Evolutionary conservation across 2,888 invertebrate species (phyloP), one percentile per base, ranked within the genome.

Genomic region (Hydroisotoma schaefferi): DNA sequence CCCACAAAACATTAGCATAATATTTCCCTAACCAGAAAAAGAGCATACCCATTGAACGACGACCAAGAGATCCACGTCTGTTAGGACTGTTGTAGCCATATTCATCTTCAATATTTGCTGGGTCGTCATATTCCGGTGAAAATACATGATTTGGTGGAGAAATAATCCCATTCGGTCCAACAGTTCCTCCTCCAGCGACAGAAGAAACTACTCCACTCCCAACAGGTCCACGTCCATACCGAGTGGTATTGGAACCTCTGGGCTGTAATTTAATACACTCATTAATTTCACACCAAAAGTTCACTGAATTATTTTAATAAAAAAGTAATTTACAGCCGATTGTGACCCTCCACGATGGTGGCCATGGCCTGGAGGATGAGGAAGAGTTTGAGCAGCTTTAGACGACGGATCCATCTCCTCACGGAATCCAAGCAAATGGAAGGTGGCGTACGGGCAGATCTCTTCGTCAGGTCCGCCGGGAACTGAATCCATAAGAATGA

Each of bases 401-500:
- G 83, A 87, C n/a, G n/a, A n/a, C 48, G 91, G 92, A 78, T 93
- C 92, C 91, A 93, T 92, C 83, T 93, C 92, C 77, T 93, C 92
- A 74, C 92, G 88, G 87, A 93, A 93, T 5, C 52, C 93, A 59
- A 93, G 84, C 75, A 93, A 83, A 78, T 94, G 94, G 87, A 94
- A 94, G 43, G 94, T 94, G 8, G 94, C 94, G 80, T 94, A 94
- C 44, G 94, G 94, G 80, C 94, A 94, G 77, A 94, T 94, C 79
- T 94, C 94, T 76, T 94, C 94, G 77, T 94, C 92, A 87, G 92
- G 90, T 77, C 91, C 91, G 47, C 71, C 70, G 25, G 68, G 65
- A 57, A 58, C 59, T 65, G 28, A n/a, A n/a, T n/a, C n/a, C n/a
- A n/a, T n/a, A n/a, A n/a, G n/a, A n/a, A n/a, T n/a, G n/a, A n/a